phyloP scores from a whole-genome alignment of 2,797 vertebrate genomes.

The Stomatorhinus walkeri region DNA sequence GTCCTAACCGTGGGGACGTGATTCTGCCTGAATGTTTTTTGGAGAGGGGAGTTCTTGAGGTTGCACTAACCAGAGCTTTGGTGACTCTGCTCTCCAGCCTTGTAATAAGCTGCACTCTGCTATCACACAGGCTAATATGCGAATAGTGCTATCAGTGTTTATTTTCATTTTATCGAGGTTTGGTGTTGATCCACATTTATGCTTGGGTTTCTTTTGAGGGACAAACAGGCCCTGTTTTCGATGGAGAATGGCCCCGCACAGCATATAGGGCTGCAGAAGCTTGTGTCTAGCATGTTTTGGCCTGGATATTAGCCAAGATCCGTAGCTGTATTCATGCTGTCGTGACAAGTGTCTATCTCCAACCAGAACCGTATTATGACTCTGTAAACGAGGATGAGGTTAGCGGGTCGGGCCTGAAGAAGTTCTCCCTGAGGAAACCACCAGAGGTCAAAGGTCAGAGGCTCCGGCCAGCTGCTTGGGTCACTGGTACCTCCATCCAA shows the following conservation, averaged over 20 bases:
- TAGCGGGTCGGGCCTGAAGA: conserved; percentile 62
- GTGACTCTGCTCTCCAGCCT: neutral
- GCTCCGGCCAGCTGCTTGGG: conserved; percentile 52
- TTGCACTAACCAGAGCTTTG: neutral
- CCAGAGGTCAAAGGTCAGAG: conserved; percentile 66
- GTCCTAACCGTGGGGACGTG: neutral
- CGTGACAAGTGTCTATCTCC: neutral
- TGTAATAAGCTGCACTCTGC: neutral
- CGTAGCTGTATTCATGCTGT: neutral
- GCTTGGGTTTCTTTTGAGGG: neutral
- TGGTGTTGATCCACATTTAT: neutral
- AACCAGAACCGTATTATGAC: conserved; percentile 82
- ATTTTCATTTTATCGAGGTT: neutral
- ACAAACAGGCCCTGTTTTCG: neutral
- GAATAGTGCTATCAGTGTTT: neutral
- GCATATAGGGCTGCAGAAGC: neutral
- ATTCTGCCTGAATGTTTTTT: neutral
- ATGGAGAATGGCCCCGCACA: neutral
- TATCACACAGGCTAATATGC: neutral
- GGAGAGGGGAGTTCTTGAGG: neutral
- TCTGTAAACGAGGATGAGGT: conserved; percentile 76
- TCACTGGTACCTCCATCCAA: conserved; percentile 47
- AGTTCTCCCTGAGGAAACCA: conserved; percentile 68
- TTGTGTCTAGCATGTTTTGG: neutral
- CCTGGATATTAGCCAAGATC: neutral